These are phyloP conservation scores for Arvicola amphibius DNA, from an alignment of 2,797 vertebrate genomes.

Conservation along the genomic window DNA sequence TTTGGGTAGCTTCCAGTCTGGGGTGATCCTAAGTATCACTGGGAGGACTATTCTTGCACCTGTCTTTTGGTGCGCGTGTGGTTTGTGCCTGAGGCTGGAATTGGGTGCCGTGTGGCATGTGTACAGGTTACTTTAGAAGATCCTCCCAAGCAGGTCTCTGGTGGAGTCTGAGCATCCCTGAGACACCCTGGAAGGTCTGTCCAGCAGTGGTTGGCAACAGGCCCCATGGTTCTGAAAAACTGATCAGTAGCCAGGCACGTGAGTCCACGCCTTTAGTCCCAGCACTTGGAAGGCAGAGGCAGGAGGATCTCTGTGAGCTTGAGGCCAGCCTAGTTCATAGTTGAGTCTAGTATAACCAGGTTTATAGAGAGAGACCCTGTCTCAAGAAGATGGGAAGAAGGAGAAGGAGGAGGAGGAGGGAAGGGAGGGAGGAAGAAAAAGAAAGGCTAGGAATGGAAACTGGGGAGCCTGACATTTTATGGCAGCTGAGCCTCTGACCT, in stretches of 20 bases:
- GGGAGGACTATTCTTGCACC: background rate
- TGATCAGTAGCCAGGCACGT: background rate
- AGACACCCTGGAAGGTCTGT: background rate
- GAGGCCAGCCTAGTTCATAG: background rate
- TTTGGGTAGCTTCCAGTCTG: background rate
- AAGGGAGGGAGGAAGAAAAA: background rate
- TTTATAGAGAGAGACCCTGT: background rate
- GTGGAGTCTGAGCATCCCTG: background rate
- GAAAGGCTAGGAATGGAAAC: background rate
- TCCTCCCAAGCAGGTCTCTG: background rate
- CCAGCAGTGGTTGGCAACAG: background rate
- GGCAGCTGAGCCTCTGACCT: accelerated
- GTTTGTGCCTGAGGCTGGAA: background rate
- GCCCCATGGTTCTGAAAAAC: background rate
- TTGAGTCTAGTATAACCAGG: background rate
- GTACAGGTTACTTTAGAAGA: background rate
- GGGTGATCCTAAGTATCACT: background rate
- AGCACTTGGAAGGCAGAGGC: background rate
- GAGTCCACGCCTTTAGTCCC: background rate
- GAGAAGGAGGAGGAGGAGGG: background rate
- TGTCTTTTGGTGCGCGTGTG: background rate
- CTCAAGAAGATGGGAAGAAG: background rate
- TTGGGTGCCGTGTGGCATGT: background rate
- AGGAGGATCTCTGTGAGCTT: background rate
- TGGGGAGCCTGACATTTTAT: background rate